These are phyloP conservation scores for Chaetodon auriga DNA, from an alignment of 2,113 vertebrate genomes.

Conservation along the genomic window DNA sequence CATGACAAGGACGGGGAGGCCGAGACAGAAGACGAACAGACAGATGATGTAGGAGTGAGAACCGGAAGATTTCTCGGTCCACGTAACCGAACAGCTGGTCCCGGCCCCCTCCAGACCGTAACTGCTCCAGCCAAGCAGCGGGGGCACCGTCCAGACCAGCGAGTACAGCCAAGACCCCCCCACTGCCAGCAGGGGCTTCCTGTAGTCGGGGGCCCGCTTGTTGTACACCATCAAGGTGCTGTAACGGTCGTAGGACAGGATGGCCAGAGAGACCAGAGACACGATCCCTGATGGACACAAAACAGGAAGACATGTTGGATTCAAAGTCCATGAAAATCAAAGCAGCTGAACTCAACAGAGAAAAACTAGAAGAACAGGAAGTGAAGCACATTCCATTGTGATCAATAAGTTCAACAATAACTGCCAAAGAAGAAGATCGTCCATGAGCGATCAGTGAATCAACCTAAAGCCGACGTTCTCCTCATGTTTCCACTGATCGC, in stretches of 20 bases:
- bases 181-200: conserved; percentile 81
- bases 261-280: conserved; percentile 83
- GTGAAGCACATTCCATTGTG: no score
- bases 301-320: not conserved
- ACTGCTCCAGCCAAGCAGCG: conserved; percentile 86
- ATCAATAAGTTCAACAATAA: no score
- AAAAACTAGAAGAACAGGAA: no score
- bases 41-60: conserved; percentile 85
- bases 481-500: not conserved
- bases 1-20: conserved; percentile 82
- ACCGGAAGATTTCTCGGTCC: conserved; percentile 75
- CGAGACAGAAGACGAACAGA: conserved; percentile 87
- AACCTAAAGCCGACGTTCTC: no score
- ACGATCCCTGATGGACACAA: conserved; percentile 79
- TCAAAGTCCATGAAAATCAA: no score
- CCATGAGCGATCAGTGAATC: no score
- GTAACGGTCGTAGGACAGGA: conserved; percentile 86
- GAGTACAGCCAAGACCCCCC: conserved; percentile 84
- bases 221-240: conserved; percentile 82
- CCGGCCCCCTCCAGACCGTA: conserved; percentile 84
- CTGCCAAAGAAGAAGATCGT: no score
- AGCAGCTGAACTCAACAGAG: no score
- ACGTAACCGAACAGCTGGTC: conserved; percentile 84
- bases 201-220: conserved; percentile 71
- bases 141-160: conserved; percentile 84